Conservation (phyloP, 2,113 vertebrate genomes). For the Ovibos moschatus region DNA sequence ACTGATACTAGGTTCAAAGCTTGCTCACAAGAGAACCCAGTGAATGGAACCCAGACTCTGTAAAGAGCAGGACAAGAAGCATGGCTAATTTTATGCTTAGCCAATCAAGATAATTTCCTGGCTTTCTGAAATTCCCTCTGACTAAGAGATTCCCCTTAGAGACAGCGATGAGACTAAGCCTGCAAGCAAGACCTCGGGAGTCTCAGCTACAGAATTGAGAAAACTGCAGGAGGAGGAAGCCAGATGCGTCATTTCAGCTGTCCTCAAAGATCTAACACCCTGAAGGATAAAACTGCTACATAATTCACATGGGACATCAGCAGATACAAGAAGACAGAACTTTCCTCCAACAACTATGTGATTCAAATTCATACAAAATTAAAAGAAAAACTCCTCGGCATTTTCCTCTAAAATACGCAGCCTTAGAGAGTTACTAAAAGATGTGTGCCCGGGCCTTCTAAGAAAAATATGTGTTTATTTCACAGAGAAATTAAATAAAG, state of each 20-base stretch:
- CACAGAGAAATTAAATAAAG: background rate
- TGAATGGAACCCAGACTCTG: background rate
- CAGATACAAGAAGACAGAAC: background rate
- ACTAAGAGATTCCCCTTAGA: background rate
- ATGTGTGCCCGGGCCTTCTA: background rate
- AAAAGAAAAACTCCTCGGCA: background rate
- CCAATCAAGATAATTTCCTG: background rate
- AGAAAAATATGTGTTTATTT: background rate
- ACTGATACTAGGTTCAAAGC: background rate
- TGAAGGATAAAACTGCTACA: background rate
- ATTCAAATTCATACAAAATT: background rate
- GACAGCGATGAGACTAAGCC: background rate
- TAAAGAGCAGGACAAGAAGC: background rate
- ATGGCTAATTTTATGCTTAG: background rate
- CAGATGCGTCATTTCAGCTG: background rate
- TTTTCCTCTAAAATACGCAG: background rate
- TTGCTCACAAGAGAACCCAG: background rate
- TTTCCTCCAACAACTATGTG: background rate
- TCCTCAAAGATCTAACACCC: background rate
- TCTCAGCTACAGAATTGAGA: background rate
- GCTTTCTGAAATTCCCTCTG: background rate
- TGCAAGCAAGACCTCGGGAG: background rate
- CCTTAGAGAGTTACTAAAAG: background rate
- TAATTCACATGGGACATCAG: background rate
- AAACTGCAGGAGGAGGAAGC: background rate